Base-by-base conservation (phyloP, 2,113 vertebrate genomes). In the Chascanopsetta lugubris region DNA sequence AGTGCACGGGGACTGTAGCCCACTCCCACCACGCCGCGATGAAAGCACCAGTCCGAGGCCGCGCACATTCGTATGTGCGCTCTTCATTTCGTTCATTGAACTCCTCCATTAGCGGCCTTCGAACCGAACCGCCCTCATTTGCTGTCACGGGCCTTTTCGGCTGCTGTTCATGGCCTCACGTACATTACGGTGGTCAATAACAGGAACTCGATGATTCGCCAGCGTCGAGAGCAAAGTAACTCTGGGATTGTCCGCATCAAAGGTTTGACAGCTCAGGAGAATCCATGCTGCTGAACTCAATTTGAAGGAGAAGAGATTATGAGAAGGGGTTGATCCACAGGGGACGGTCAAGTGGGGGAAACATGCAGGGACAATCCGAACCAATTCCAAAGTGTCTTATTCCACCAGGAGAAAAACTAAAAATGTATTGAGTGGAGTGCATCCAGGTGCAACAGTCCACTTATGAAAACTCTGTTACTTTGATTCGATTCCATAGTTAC, bases 81-180 rank as follows among this genome's bases (percentile, higher is more conserved):
- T 56, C 47, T 69, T 72, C 24, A 47, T 80, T 57, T 47, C 71
- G 51, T 38, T 75, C 50, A 54, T 25, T 84, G 54, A 71, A 62
- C 74, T 80, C 53, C 60, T 72, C 60, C 80, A 85, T 84, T 73
- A 82, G 67, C 60, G 20, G 36, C 64, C 54, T 65, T 74, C 11
- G 17, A 70, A 80, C 72, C 32, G 53, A 76, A 53, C 66, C 43
- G 63, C 9, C 72, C 80, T 58, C 27, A 32, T 77, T 78, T 34
- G 22, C 64, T 72, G 20, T 18, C 13, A 40, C 40, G 47, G 49
- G 12, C 26, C 25, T 55, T 77, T 76, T 32, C 13, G 30, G 6
- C 32, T 18, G 5, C 43, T 48, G 53, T 26, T 65, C 25, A 34
- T 18, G 4, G 17, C 18, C 45, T 15, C 13, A 40, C 3, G 9